Conservation (phyloP, 1,140 invertebrate species). For the Cardiocondyla obscurior region DNA sequence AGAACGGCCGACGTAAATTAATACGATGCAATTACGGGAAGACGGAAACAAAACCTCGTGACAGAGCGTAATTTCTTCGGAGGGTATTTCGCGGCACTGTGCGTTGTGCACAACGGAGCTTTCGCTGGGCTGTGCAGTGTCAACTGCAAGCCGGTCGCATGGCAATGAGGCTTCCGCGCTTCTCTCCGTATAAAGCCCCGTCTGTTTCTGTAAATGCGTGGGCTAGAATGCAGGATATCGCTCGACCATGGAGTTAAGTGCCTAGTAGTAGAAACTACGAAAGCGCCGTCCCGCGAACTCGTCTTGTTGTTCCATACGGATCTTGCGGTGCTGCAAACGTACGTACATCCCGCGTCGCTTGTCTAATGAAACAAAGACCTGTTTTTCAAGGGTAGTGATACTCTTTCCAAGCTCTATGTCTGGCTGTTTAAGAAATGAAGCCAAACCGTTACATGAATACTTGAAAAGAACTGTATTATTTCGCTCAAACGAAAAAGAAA, state of each 20-base stretch:
- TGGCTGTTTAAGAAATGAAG: not conserved
- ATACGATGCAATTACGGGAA: not conserved
- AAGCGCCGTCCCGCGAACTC: slow-evolving; percentile 19
- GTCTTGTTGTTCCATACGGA: not conserved
- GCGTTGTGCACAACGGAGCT: not conserved
- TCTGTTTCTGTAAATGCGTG: slow-evolving; percentile 50
- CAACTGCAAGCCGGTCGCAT: slow-evolving; percentile 43
- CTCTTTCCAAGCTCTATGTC: not conserved
- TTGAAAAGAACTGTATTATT: not conserved
- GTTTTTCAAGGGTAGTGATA: slow-evolving; percentile 1
- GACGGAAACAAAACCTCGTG: not conserved
- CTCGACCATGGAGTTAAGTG: slow-evolving; percentile 51
- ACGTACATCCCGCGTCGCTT: not conserved
- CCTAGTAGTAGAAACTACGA: slow-evolving; percentile 33
- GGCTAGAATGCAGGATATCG: slow-evolving; percentile 51
- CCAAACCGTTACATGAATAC: not conserved
- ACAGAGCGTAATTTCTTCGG: slow-evolving; percentile 26
- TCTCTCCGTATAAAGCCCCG: not conserved
- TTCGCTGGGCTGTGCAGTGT: not conserved
- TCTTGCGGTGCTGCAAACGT: not conserved
- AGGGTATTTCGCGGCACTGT: not conserved
- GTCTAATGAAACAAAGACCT: slow-evolving; percentile 12
- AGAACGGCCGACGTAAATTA: not conserved
- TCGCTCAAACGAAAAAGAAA: not conserved
- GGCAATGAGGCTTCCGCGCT: slow-evolving; percentile 4